phyloP scores from a whole-genome alignment of 2,888 invertebrate genomes.

The Cynaeus angustus region DNA sequence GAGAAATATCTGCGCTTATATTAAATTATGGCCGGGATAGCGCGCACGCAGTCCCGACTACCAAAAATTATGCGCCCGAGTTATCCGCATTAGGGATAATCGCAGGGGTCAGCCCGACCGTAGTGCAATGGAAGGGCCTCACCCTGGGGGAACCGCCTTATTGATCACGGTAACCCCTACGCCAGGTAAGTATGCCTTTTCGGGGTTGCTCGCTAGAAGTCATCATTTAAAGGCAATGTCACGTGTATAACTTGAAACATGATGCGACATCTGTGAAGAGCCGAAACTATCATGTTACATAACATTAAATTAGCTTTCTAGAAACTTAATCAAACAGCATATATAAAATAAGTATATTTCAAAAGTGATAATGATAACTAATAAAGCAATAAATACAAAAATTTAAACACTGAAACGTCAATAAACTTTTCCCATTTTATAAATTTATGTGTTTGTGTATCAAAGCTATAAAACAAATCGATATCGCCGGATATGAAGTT shows the following conservation, averaged over 20 bases:
- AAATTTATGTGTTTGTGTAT: no score
- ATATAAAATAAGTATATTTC: no score
- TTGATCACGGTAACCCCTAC: slow-evolving; percentile 80
- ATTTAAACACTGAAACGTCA: no score
- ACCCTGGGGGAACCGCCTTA: slow-evolving; percentile 81
- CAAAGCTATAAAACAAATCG: no score
- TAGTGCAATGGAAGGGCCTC: slow-evolving; percentile 84
- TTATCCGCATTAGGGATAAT: slow-evolving; percentile 83
- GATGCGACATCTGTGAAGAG: background rate
- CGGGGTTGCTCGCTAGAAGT: background rate
- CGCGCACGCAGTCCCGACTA: slow-evolving; percentile 80
- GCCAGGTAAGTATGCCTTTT: slow-evolving; percentile 72
- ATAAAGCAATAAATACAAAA: no score
- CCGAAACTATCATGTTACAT: background rate
- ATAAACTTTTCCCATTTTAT: no score
- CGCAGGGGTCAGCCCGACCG: slow-evolving; percentile 84
- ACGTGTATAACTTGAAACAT: background rate
- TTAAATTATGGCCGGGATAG: slow-evolving; percentile 71
- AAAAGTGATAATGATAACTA: no score
- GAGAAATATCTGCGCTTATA: slow-evolving; percentile 15
- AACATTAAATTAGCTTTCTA: no score
- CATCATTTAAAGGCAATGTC: background rate
- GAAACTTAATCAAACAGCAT: no score
- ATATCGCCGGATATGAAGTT: no score
- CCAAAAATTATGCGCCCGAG: slow-evolving; percentile 82